These are phyloP conservation scores for Ferrisia virgata DNA, from an alignment of 2,888 invertebrate species.

Conservation along the genomic window DNA sequence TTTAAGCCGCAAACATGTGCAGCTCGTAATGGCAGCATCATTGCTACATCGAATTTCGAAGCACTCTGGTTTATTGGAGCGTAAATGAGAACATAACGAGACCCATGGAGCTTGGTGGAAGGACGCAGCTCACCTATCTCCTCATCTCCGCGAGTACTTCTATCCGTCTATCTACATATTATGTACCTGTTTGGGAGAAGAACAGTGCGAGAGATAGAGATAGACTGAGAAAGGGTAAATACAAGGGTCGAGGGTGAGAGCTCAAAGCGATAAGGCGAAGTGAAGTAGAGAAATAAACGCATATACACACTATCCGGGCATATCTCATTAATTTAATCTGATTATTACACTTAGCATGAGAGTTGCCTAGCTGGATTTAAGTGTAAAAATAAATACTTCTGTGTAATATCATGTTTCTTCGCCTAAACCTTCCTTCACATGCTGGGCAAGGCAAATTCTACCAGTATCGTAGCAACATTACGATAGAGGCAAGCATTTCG, in stretches of 20 bases:
- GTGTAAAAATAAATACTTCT: conserved; percentile 37
- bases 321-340: conserved; percentile 41
- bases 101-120: background rate
- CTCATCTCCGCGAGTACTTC: too few relatives aligned
- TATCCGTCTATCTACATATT: too few relatives aligned
- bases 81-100: conserved; percentile 38
- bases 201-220: too few relatives aligned
- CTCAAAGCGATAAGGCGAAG: background rate
- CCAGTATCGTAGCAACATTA: background rate
- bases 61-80: conserved; percentile 34
- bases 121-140: background rate
- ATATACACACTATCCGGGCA: conserved; percentile 20
- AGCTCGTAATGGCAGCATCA: conserved; percentile 39
- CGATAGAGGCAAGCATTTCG: too few relatives aligned
- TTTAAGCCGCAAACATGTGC: conserved; percentile 40
- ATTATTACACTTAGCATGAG: conserved; percentile 39
- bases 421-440: background rate
- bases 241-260: background rate
- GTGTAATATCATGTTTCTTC: conserved; percentile 29
- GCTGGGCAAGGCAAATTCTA: background rate
- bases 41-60: conserved; percentile 26
- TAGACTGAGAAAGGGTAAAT: too few relatives aligned
- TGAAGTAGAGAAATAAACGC: background rate
- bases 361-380: conserved; percentile 38
- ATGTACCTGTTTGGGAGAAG: too few relatives aligned